Percentiles rank a stretch among this genome's conserved stretches.
Conservation (phyloP, 2,797 vertebrate species). For the Labroides dimidiatus region DNA sequence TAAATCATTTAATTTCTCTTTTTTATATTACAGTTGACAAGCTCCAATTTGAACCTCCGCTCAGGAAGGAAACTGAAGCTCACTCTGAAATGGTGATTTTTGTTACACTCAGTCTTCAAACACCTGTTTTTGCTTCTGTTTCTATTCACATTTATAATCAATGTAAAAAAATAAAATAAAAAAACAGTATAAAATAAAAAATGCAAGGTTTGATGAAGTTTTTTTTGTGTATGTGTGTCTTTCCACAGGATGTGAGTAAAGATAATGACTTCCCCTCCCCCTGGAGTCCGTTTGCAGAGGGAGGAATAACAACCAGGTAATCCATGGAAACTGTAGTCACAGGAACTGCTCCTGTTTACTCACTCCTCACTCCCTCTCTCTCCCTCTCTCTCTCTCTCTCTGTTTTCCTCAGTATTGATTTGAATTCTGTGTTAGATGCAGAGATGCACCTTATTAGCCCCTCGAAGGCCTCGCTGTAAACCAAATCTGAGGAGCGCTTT, state of each 20-base stretch:
- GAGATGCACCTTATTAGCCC: too few relatives aligned
- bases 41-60: constrained; percentile 93
- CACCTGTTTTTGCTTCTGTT: not conserved
- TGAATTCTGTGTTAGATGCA: too few relatives aligned
- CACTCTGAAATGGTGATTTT: constrained; percentile 92
- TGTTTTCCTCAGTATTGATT: too few relatives aligned
- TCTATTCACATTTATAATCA: not conserved
- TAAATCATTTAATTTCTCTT: not conserved
- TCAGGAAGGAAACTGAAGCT: constrained; percentile 95
- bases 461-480: too few relatives aligned
- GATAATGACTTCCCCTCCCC: constrained; percentile 91
- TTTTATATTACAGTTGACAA: constrained; percentile 89
- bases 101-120: not conserved
- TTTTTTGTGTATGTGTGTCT: constrained; percentile 46
- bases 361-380: not conserved
- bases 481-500: too few relatives aligned
- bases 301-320: constrained; percentile 90
- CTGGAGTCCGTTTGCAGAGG: constrained; percentile 93
- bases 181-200: not conserved
- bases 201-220: not conserved
- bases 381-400: not conserved
- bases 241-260: constrained; percentile 89
- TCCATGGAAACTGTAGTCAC: constrained; percentile 70
- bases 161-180: not conserved
- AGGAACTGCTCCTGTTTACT: constrained; percentile 55